Evolutionary conservation across 92 coral and sea anemone genomes (phyloP).

Genomic region (Meandrina meandrites): DNA sequence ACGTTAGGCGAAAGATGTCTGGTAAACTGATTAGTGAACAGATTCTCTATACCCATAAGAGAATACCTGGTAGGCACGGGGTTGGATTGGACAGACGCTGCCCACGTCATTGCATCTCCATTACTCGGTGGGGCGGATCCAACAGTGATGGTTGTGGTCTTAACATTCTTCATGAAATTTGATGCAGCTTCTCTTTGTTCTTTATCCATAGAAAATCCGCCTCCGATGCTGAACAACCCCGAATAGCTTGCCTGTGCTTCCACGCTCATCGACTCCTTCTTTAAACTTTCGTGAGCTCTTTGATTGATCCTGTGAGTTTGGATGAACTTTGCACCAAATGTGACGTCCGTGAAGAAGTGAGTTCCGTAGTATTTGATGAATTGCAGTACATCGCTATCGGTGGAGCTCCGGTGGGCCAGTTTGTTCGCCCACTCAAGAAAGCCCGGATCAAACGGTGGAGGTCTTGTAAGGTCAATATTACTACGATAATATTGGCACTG

Average conservation of each 20-base stretch:
- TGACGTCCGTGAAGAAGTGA: slow-evolving; percentile 55
- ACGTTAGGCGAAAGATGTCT: slow-evolving; percentile 29
- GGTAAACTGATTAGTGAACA: slow-evolving; percentile 46
- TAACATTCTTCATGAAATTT: slow-evolving; percentile 41
- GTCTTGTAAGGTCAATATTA: slow-evolving; percentile 30
- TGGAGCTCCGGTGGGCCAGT: slow-evolving; percentile 11
- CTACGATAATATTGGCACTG: slow-evolving; percentile 47
- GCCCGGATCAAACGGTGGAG: slow-evolving; percentile 54
- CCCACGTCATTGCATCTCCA: slow-evolving; percentile 69
- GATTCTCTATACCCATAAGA: slow-evolving; percentile 36
- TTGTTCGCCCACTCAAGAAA: slow-evolving; percentile 41
- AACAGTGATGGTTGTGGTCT: slow-evolving; percentile 58
- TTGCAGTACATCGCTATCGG: slow-evolving; percentile 9
- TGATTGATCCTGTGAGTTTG: slow-evolving; percentile 35
- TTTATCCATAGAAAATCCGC: slow-evolving; percentile 56
- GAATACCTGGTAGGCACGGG: slow-evolving; percentile 63
- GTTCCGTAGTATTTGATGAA: slow-evolving; percentile 52
- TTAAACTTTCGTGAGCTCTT: slow-evolving; percentile 5
- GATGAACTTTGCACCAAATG: slow-evolving; percentile 56
- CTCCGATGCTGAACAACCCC: slow-evolving; percentile 57
- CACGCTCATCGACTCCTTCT: slow-evolving; percentile 22
- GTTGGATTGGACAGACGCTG: slow-evolving; percentile 44
- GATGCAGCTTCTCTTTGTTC: slow-evolving; percentile 62
- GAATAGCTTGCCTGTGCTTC: slow-evolving; percentile 69
- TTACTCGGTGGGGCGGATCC: slow-evolving; percentile 67